Evolutionary conservation across 2,113 vertebrate genomes (phyloP).

Genomic region (Thymallus thymallus): DNA sequence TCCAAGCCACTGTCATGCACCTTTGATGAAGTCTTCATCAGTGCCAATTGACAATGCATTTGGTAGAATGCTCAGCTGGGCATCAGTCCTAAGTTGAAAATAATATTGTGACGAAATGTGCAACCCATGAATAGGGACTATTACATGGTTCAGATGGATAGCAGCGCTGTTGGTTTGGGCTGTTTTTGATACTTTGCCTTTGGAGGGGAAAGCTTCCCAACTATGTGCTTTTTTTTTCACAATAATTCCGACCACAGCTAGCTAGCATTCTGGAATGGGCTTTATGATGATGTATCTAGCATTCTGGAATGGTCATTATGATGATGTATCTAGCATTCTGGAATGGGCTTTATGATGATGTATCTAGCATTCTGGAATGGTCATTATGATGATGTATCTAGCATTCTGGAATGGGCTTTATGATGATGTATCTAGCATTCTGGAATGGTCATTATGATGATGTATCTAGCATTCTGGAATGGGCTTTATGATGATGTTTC

Average conservation of each 20-base stretch:
- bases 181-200: slow-evolving; percentile 80
- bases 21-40: no score
- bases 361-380: slow-evolving; percentile 64
- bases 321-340: slow-evolving; percentile 63
- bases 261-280: slow-evolving; percentile 70
- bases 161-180: slow-evolving; percentile 74
- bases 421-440: slow-evolving; percentile 60
- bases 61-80: no score
- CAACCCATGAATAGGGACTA: slow-evolving; percentile 55
- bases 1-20: no score
- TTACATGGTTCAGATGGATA: slow-evolving; percentile 64
- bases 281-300: slow-evolving; percentile 63
- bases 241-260: slow-evolving; percentile 60
- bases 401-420: slow-evolving; percentile 73
- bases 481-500: slow-evolving; percentile 69
- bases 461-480: slow-evolving; percentile 65
- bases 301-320: no score
- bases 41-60: no score
- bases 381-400: no score
- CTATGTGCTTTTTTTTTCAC: slow-evolving; percentile 73
- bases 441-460: no score
- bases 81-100: no score
- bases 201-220: slow-evolving; percentile 71
- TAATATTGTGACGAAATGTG: no score
- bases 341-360: slow-evolving; percentile 70